Evolutionary conservation across 2,888 invertebrate species (phyloP).

Genomic region (Pollenia labialis): DNA sequence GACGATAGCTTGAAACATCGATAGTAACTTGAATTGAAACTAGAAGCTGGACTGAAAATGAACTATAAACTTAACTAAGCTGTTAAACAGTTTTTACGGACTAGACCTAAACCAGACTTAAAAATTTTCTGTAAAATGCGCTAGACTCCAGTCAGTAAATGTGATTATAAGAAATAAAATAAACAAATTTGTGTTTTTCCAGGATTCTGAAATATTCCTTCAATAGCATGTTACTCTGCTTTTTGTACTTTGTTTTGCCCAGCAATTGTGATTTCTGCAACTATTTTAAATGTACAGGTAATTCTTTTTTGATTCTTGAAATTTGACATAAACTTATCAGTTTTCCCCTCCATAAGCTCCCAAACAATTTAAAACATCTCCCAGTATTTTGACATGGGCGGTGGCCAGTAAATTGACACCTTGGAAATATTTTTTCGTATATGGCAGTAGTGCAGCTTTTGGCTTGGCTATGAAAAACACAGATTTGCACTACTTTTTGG

Average conservation of each 20-base stretch:
- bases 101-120: too few species aligned
- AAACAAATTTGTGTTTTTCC: not conserved
- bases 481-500: conserved; percentile 26
- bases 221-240: conserved; percentile 52
- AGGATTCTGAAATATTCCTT: conserved; percentile 39
- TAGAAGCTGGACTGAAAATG: too few species aligned
- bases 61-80: too few species aligned
- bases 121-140: too few species aligned
- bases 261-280: conserved; percentile 47
- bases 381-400: conserved; percentile 59
- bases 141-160: too few species aligned
- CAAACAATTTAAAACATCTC: not conserved
- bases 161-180: too few species aligned
- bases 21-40: too few species aligned
- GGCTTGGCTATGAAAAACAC: conserved; percentile 37
- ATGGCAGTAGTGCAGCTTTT: conserved; percentile 56
- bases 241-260: conserved; percentile 55
- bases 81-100: too few species aligned
- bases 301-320: not conserved
- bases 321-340: not conserved
- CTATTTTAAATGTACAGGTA: conserved; percentile 58
- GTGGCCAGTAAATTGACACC: conserved; percentile 44
- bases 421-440: conserved; percentile 53
- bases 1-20: too few species aligned
- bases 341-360: conserved; percentile 21